Base-by-base conservation (phyloP, 2,113 vertebrate genomes). In the Notothenia rossii region DNA sequence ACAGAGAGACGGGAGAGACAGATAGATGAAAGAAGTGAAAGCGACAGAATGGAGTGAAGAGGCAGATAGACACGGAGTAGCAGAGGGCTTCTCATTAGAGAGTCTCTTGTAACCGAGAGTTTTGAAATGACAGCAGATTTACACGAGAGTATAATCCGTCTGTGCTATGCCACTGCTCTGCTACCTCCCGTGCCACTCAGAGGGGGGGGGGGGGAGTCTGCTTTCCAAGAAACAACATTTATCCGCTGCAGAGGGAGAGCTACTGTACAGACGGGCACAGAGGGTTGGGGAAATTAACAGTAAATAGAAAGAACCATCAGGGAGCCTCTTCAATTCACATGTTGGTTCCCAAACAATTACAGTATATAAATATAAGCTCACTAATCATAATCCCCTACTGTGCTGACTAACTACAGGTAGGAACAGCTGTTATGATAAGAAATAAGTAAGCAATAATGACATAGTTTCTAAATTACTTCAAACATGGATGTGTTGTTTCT, bases 111-210 rank as follows among this genome's bases (percentile, higher is more conserved):
- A 91, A 91, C 72, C 2, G 87, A 78, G 89, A 75, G 79, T 89
- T 91, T 88, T 86, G 77, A 89, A 92, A 88, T 89, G 92, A 91
- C 91, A 90, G 92, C 87, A 69, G 91, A 91, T 91, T 92, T 92
- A 80, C 45, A 40, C 14, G 51, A 75, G 88, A 82, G 89, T 80
- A 78, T 94, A 91, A 93, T 91, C 91, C 87, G 66, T 84, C 80
- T 85, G 82, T 33, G 65, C 81, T 82, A 22, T 85, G 79, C 81
- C 81, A 77, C 73, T 33, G 75, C 79, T 83, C 70, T 51, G 75
- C 72, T 79, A 66, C 77, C 73, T 83, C 83, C 70, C 1, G 18
- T 55, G 71, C 48, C 72, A 64, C 75, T 61, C 25, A 14, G 63
- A 10, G 59, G 40, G 59, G 59, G 53, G 55, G 40, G 55, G 59